Conservation (phyloP, 2,113 vertebrate species). For the Psittacara wagleri region DNA sequence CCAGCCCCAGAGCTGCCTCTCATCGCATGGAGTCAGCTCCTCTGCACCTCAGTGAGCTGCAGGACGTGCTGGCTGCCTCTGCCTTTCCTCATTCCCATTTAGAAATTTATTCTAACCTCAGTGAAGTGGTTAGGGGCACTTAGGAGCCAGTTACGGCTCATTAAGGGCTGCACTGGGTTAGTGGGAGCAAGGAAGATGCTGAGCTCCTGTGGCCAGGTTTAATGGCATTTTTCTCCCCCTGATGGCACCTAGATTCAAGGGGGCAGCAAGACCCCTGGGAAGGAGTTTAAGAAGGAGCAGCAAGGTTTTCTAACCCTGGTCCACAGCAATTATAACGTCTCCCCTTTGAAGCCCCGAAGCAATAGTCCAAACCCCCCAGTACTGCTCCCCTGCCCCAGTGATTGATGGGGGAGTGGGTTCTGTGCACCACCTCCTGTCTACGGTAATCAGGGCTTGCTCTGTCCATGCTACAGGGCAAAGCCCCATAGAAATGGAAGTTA, state of each 20-base stretch:
- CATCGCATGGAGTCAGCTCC: accelerated
- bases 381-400: neutral
- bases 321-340: neutral
- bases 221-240: neutral
- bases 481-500: slow-evolving; percentile 35
- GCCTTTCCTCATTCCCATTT: neutral
- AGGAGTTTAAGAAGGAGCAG: neutral
- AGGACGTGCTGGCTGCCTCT: neutral
- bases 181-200: neutral
- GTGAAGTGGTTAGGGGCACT: slow-evolving; percentile 17
- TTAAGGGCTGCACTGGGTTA: neutral
- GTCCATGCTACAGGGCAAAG: neutral
- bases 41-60: neutral
- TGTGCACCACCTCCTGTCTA: neutral
- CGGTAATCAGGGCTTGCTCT: neutral
- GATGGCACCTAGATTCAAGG: neutral
- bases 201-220: neutral
- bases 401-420: neutral
- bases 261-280: neutral
- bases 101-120: slow-evolving; percentile 19
- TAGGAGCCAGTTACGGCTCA: slow-evolving; percentile 15
- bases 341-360: neutral
- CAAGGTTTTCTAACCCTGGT: accelerated
- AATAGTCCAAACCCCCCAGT: neutral
- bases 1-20: neutral